A percentile compares a stretch with the other conserved stretches of the same genome.
These are phyloP conservation scores for Orthonevra nobilis DNA, from an alignment of 2,888 invertebrate genomes.

Conservation along the genomic window DNA sequence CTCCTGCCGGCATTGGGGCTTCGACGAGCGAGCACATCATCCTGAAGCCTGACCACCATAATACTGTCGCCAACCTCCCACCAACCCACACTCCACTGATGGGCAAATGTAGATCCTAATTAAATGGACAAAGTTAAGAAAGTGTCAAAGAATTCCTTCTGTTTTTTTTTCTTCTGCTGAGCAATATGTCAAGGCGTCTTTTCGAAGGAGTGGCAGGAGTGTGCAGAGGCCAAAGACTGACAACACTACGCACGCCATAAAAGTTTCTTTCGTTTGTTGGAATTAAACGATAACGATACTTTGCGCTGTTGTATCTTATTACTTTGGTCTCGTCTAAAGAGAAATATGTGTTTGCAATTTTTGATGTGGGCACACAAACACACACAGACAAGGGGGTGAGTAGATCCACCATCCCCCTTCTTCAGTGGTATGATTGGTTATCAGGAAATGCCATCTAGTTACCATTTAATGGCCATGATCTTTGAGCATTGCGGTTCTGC, in stretches of 20 bases:
- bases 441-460: slow-evolving; percentile 57
- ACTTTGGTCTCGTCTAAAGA: slow-evolving; percentile 16
- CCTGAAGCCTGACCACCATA: too few species aligned
- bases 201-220: not conserved
- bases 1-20: too few species aligned
- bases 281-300: slow-evolving; percentile 69
- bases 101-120: slow-evolving; percentile 62
- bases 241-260: slow-evolving; percentile 42
- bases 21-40: too few species aligned
- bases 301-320: slow-evolving; percentile 55
- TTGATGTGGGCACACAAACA: slow-evolving; percentile 58
- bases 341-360: slow-evolving; percentile 66
- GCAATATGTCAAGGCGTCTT: slow-evolving; percentile 49
- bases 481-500: slow-evolving; percentile 47
- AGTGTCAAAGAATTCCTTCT: slow-evolving; percentile 57
- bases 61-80: too few species aligned
- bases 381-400: not conserved
- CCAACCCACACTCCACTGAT: too few species aligned
- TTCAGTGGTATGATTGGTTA: slow-evolving; percentile 39
- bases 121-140: slow-evolving; percentile 69
- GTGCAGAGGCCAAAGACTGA: not conserved
- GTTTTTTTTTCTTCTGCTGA: not conserved
- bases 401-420: not conserved
- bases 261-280: slow-evolving; percentile 61
- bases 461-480: slow-evolving; percentile 65